A percentile compares a stretch with the other conserved stretches of the same genome.
Conservation (phyloP, 2,888 invertebrate genomes). For the Cryptosula pallasiana region DNA sequence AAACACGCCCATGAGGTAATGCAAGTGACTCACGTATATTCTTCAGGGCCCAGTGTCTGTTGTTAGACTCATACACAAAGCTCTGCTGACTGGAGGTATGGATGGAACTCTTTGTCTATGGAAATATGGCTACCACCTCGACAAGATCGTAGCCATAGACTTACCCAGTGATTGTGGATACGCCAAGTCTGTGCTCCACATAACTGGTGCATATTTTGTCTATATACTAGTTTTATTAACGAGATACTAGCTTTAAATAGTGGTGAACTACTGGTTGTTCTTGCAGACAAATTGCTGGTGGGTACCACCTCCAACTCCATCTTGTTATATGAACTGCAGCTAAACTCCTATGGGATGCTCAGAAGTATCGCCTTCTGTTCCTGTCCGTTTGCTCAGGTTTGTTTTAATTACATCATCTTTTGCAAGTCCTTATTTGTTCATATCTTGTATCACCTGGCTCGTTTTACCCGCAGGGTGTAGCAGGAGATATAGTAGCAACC, state of each 20-base stretch:
- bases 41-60: constrained; percentile 44
- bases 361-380: neutral
- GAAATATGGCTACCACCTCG: constrained; percentile 27
- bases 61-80: constrained; percentile 32
- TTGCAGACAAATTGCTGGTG: constrained; percentile 34
- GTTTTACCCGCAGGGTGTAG: too few relatives aligned
- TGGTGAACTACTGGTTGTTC: too few relatives aligned
- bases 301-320: constrained; percentile 50
- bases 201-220: too few relatives aligned
- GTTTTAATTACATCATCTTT: too few relatives aligned
- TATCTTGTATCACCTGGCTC: too few relatives aligned
- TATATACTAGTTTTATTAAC: too few relatives aligned
- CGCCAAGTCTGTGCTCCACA: too few relatives aligned
- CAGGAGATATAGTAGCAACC: neutral
- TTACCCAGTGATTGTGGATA: too few relatives aligned
- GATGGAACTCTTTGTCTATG: constrained; percentile 41
- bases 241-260: too few relatives aligned
- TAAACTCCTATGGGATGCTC: neutral
- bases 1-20: too few relatives aligned
- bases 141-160: neutral
- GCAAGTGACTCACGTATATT: too few relatives aligned
- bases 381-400: neutral
- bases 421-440: too few relatives aligned
- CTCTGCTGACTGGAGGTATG: constrained; percentile 41
- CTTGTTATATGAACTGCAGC: constrained; percentile 27